These are phyloP conservation scores for Rhynchonycteris naso DNA, from an alignment of 2,797 vertebrate species.

Conservation along the genomic window DNA sequence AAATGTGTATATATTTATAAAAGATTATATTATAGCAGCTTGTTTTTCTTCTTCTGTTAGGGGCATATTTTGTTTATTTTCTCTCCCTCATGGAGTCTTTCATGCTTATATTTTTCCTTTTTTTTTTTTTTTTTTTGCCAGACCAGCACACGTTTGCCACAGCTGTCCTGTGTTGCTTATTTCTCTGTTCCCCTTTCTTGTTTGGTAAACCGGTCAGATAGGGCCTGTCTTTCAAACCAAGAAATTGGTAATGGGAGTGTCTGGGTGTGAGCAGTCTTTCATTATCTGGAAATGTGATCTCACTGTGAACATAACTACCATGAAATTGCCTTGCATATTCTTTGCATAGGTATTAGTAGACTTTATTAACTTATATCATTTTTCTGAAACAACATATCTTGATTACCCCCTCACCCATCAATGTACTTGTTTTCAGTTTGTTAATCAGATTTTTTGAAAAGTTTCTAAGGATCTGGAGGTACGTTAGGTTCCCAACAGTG, in stretches of 20 bases:
- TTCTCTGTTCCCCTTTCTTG: not conserved
- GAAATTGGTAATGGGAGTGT: not conserved
- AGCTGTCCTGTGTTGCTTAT: not conserved
- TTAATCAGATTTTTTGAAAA: not conserved
- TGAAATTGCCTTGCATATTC: rapidly evolving
- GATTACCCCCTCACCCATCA: not conserved
- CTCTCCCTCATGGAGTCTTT: not conserved
- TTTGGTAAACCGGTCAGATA: not conserved
- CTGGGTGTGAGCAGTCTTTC: not conserved
- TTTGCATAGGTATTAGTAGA: not conserved
- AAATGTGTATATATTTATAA: not conserved
- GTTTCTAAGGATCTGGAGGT: not conserved
- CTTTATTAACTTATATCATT: not conserved
- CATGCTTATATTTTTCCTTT: not conserved
- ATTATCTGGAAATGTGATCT: no score
- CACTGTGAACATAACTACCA: rapidly evolving
- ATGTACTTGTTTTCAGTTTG: not conserved
- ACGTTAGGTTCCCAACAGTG: no score
- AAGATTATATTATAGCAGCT: not conserved
- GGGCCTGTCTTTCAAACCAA: not conserved
- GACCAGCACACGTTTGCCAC: not conserved
- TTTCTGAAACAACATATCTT: rapidly evolving
- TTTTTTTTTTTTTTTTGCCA: not conserved
- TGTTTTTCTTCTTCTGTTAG: not conserved
- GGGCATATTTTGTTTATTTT: not conserved